Conservation (phyloP, 2,797 vertebrate genomes). For the Sebastes diploproa region DNA sequence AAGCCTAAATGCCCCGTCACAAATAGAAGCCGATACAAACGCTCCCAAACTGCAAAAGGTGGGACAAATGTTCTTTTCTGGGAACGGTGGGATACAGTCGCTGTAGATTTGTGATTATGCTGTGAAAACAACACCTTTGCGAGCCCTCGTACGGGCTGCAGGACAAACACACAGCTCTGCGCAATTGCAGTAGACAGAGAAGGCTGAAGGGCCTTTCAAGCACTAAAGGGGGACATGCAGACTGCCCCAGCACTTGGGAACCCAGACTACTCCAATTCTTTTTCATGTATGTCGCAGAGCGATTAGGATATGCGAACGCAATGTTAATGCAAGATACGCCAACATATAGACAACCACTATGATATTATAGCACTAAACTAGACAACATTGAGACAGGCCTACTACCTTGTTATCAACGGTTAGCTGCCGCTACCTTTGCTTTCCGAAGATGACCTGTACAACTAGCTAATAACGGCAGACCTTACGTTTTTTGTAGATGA, state of each 20-base stretch:
- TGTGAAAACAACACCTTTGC: background rate
- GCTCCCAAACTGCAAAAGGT: no score
- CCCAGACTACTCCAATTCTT: background rate
- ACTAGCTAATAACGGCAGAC: no score
- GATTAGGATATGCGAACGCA: background rate
- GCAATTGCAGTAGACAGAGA: background rate
- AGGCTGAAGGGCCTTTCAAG: background rate
- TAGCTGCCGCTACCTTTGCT: background rate
- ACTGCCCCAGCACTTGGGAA: background rate
- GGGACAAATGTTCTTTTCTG: no score
- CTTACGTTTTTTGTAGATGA: no score
- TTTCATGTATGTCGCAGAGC: background rate
- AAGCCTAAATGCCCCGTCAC: no score
- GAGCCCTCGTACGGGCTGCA: background rate
- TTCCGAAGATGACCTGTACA: background rate
- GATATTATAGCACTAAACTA: background rate
- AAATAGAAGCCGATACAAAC: no score
- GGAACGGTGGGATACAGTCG: no score
- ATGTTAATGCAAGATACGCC: background rate
- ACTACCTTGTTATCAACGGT: background rate
- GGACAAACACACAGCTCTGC: background rate
- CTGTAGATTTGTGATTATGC: no score
- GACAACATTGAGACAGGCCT: background rate
- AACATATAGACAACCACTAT: background rate
- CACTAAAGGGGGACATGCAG: background rate